These are phyloP conservation scores for Lapara coniferarum DNA, from an alignment of 2,888 invertebrate genomes.

Conservation along the genomic window DNA sequence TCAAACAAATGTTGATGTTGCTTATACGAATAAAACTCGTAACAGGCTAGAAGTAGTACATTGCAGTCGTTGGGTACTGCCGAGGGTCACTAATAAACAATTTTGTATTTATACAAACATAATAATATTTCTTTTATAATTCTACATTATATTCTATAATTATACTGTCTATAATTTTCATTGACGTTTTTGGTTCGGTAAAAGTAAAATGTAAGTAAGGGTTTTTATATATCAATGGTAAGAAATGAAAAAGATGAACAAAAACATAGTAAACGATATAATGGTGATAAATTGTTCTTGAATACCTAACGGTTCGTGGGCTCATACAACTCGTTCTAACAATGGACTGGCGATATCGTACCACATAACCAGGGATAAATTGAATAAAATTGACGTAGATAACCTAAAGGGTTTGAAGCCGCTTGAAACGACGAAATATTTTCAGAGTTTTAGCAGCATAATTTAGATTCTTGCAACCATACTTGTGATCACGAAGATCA, in stretches of 20 bases:
- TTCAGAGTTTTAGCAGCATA: background rate
- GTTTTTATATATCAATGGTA: no score
- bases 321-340: background rate
- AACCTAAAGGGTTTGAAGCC: background rate
- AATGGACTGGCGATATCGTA: background rate
- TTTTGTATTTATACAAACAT: no score
- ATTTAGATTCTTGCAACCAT: background rate
- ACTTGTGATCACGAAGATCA: no score
- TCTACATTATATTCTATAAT: background rate
- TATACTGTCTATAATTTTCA: background rate
- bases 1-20: no score
- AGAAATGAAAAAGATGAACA: background rate
- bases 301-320: background rate
- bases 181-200: no score
- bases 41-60: no score
- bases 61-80: no score
- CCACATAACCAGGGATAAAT: background rate
- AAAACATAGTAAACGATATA: background rate
- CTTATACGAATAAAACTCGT: no score
- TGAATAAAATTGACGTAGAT: background rate
- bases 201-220: no score
- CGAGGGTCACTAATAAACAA: background rate
- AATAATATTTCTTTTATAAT: background rate
- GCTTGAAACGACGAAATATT: background rate
- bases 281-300: background rate